phyloP scores from a whole-genome alignment of 37 sponge, comb jelly and placozoan species.

The Ianthella basta region DNA sequence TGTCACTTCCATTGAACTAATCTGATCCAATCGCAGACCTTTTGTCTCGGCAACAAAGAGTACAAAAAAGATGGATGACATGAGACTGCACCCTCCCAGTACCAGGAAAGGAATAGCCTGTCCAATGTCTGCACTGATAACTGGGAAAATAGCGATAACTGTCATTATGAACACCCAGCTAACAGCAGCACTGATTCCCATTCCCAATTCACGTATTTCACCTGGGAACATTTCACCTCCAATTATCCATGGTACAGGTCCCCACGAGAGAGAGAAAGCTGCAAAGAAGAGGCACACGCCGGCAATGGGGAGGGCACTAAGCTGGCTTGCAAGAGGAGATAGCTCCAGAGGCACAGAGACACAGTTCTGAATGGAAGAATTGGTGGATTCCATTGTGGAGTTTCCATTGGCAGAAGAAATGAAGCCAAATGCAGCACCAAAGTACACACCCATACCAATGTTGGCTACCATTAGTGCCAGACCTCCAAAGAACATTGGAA shows the following conservation, averaged over 20 bases:
- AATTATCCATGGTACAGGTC: conserved; percentile 62
- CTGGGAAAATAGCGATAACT: conserved; percentile 20
- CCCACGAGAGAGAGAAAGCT: conserved; percentile 61
- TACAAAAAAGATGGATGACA: conserved; percentile 46
- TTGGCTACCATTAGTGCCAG: not conserved
- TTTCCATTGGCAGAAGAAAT: conserved; percentile 43
- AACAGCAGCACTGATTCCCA: conserved; percentile 31
- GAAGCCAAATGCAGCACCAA: not conserved
- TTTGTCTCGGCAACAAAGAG: conserved; percentile 76
- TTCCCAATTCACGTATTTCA: conserved; percentile 30
- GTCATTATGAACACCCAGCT: conserved; percentile 13
- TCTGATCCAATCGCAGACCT: conserved; percentile 53
- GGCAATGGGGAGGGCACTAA: conserved; percentile 36
- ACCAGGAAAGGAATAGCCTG: conserved; percentile 30
- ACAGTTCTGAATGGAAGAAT: conserved; percentile 18
- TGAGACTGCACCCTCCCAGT: conserved; percentile 14
- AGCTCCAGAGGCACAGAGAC: conserved; percentile 44
- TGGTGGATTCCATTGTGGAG: conserved; percentile 69
- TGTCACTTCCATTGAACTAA: conserved; percentile 15
- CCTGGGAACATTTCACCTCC: conserved; percentile 47
- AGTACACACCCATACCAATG: conserved; percentile 25
- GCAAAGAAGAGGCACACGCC: conserved; percentile 31
- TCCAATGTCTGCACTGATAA: not conserved
- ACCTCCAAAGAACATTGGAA: conserved; percentile 32
- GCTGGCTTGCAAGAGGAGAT: conserved; percentile 6